A percentile compares a stretch with the other conserved stretches of the same genome.
Evolutionary conservation across 2,113 vertebrate species (phyloP).

Genomic region (Ictalurus punctatus): DNA sequence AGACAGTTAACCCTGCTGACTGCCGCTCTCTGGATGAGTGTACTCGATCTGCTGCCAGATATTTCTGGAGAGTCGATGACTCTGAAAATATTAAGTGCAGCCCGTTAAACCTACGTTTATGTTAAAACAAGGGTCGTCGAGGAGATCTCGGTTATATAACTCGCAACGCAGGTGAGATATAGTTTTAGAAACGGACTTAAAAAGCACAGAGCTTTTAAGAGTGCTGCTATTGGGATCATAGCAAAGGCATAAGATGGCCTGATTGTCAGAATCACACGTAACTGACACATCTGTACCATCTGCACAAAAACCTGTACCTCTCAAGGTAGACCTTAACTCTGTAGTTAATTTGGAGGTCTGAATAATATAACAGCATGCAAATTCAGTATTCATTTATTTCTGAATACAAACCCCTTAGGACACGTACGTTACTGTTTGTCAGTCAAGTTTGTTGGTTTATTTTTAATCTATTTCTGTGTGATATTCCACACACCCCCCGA

Average conservation of each 20-base stretch:
- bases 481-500: background rate
- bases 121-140: background rate
- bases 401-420: background rate
- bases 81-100: constrained; percentile 40
- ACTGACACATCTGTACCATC: background rate
- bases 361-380: background rate
- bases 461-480: background rate
- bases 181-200: background rate
- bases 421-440: background rate
- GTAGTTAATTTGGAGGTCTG: background rate
- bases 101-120: constrained; percentile 39
- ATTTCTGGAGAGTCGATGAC: constrained; percentile 1
- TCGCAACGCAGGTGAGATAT: too few relatives aligned
- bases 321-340: background rate
- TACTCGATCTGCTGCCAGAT: constrained; percentile 53
- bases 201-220: background rate
- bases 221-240: background rate
- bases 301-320: background rate
- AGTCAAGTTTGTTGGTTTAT: background rate
- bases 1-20: constrained; percentile 47
- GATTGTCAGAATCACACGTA: background rate
- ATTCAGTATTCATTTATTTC: background rate
- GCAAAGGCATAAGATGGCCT: background rate
- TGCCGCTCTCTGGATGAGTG: constrained; percentile 38
- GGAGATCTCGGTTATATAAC: background rate